Base-by-base conservation (phyloP, 2,113 vertebrate species). In the Vulpes ferrilata region DNA sequence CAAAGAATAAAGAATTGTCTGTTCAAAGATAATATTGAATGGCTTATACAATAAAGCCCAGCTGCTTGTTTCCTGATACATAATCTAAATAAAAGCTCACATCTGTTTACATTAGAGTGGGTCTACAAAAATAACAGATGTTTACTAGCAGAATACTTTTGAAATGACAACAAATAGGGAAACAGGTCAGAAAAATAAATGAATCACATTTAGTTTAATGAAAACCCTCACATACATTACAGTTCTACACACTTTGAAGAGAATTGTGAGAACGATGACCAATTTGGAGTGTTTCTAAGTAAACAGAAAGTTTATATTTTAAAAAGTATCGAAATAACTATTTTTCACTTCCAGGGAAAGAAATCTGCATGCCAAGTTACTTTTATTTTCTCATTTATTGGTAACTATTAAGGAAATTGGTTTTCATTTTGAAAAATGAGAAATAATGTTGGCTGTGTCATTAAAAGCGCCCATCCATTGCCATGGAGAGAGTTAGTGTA, bases 1-100 rank as follows among this genome's bases (percentile, higher is more conserved):
- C 93, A 92, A 97, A 98, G 97, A 98, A 98, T 98, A 98, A 99
- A 98, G 96, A 98, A 98, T 99, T 98, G 97, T 98, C 98, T 98
- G 96, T 98, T 98, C 98, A 97, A 98, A 98, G 96, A 98, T 98
- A 98, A 98, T 99, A 96, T 90, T 97, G 96, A 98, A 88, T 98
- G 85, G 93, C 80, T 98, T 98, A 97, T 96, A 92, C 97, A 98
- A 98, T 98, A 98, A 98, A 98, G 80, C 25, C 23, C 98, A 99
- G 98, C 98, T 99, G 98, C 96, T 98, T 98, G 85, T 98, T 98
- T 98, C 98, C 96, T 98, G 96, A 97, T 98, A 90, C 94, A 95
- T 97, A 98, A 98, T 97, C 97, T 97, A 98, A 98, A 98, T 98
- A 98, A 98, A 98, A 98, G 81, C 95, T 97, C 96, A 97, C 98